Conservation (phyloP, 2,888 invertebrate genomes). For the Bembecia ichneumoniformis region DNA sequence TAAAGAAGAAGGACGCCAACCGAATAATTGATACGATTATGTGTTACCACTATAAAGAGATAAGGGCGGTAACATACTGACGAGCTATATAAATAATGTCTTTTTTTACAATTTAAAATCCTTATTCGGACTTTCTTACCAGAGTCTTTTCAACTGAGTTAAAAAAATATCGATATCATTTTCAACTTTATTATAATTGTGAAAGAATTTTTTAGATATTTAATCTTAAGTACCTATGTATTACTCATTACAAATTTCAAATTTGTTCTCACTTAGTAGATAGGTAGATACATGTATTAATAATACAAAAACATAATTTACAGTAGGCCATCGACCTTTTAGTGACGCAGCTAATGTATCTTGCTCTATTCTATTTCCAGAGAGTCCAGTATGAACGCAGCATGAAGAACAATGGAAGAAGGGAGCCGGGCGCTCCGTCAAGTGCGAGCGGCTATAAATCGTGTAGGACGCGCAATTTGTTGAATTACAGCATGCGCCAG, state of each 20-base stretch:
- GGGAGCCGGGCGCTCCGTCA: conserved; percentile 60
- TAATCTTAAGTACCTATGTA: too few species aligned
- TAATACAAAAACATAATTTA: too few species aligned
- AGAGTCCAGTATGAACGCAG: conserved; percentile 37
- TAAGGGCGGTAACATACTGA: conserved; percentile 24
- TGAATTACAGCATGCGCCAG: conserved; percentile 72
- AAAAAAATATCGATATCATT: too few species aligned
- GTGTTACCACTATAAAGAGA: conserved; percentile 42
- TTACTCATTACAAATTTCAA: too few species aligned
- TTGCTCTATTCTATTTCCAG: conserved; percentile 26
- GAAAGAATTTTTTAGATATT: too few species aligned
- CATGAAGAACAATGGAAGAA: conserved; percentile 60
- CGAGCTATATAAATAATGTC: neutral
- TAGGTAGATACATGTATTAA: too few species aligned
- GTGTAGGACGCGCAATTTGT: conserved; percentile 69
- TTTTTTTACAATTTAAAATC: too few species aligned
- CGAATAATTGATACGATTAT: conserved; percentile 69
- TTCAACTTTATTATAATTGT: too few species aligned
- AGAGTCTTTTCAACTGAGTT: too few species aligned
- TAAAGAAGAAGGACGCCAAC: conserved; percentile 60
- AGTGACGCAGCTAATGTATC: conserved; percentile 11
- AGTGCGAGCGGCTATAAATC: conserved; percentile 65
- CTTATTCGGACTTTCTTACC: too few species aligned
- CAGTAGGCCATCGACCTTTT: conserved; percentile 7
- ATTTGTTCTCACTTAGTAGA: too few species aligned